phyloP scores from a whole-genome alignment of 2,888 invertebrate genomes.

The Thecocarcelia acutangulata region DNA sequence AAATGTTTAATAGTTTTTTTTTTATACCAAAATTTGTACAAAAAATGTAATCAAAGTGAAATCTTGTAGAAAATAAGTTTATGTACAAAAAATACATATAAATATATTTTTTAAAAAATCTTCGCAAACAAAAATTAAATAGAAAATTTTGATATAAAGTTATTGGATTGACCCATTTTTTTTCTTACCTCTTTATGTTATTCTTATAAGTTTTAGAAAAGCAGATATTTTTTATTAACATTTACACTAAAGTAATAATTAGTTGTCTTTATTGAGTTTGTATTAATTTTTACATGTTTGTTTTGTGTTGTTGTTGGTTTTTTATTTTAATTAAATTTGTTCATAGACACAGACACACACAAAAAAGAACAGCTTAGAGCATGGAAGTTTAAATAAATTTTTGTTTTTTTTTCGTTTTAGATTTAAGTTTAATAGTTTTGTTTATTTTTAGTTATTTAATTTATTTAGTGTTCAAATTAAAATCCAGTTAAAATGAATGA shows the following conservation, averaged over 20 bases:
- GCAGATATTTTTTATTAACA: constrained; percentile 56
- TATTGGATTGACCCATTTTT: too few relatives aligned
- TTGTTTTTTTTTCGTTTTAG: constrained; percentile 33
- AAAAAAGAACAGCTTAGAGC: constrained; percentile 68
- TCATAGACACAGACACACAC: constrained; percentile 65
- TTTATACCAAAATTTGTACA: too few relatives aligned
- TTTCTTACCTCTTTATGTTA: not conserved
- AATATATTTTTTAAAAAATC: too few relatives aligned
- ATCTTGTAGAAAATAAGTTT: too few relatives aligned
- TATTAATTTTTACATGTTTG: constrained; percentile 55
- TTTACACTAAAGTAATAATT: constrained; percentile 67
- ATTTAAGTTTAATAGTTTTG: constrained; percentile 9
- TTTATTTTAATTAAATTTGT: constrained; percentile 27
- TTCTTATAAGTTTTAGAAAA: not conserved
- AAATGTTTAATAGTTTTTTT: too few relatives aligned
- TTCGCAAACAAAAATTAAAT: too few relatives aligned
- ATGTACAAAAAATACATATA: too few relatives aligned
- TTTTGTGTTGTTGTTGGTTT: constrained; percentile 28
- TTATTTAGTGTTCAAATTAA: constrained; percentile 20
- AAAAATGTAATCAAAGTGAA: too few relatives aligned
- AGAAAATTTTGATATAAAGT: too few relatives aligned
- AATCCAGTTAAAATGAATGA: constrained; percentile 10
- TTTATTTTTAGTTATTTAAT: constrained; percentile 13
- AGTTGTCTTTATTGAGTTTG: constrained; percentile 47
- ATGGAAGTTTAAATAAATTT: constrained; percentile 66